These are phyloP conservation scores for Hypanus sabinus DNA, from an alignment of 2,113 vertebrate species.

Conservation along the genomic window DNA sequence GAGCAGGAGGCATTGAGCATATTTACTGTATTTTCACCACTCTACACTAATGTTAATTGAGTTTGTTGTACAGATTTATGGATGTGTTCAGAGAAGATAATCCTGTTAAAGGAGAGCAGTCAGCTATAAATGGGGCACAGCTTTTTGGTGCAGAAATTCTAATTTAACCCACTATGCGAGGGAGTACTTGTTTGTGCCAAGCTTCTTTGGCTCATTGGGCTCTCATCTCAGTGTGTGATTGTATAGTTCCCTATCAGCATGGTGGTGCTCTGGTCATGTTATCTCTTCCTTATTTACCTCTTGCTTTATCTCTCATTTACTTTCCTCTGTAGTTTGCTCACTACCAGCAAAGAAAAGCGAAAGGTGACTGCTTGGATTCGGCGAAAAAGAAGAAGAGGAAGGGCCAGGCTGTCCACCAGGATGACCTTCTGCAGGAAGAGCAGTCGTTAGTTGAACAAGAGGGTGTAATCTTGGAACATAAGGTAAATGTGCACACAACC, in stretches of 20 bases:
- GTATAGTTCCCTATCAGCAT: constrained; percentile 44
- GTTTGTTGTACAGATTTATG: not conserved
- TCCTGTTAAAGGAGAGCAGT: not conserved
- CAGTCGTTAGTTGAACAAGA: constrained; percentile 43
- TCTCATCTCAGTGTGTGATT: constrained; percentile 38
- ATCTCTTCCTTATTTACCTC: constrained; percentile 61
- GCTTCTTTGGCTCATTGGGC: constrained; percentile 40
- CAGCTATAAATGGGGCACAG: not conserved
- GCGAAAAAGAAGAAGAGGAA: constrained; percentile 63
- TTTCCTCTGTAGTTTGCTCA: constrained; percentile 64
- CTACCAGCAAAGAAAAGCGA: constrained; percentile 63
- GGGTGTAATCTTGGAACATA: not conserved
- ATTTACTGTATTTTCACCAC: not conserved
- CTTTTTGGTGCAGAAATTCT: not conserved
- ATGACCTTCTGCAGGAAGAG: constrained; percentile 55
- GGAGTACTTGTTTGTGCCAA: not conserved
- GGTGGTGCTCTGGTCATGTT: constrained; percentile 57
- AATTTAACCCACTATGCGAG: not conserved
- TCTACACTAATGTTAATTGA: not conserved
- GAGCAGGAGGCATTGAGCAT: not conserved
- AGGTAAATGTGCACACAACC: not conserved
- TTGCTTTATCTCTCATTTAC: constrained; percentile 58
- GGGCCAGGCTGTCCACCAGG: constrained; percentile 56
- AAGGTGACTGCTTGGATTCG: constrained; percentile 53
- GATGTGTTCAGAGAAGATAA: not conserved